Conservation (phyloP, 2,888 invertebrate species). For the Perdita meconis region DNA sequence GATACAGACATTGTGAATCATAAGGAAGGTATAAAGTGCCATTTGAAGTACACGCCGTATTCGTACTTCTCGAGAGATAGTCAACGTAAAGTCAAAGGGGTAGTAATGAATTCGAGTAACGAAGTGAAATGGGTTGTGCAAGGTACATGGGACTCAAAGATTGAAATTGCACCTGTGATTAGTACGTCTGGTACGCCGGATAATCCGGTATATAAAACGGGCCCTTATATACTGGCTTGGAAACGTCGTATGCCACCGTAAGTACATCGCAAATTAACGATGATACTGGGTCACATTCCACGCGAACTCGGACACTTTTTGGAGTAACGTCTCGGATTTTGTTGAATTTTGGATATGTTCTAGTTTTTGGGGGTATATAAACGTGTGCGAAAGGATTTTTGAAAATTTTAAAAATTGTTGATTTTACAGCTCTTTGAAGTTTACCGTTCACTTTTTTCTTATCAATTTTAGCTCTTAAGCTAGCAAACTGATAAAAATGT, state of each 20-base stretch:
- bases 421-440: too few relatives aligned
- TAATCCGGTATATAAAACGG: constrained; percentile 97
- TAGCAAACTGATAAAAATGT: too few relatives aligned
- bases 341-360: too few relatives aligned
- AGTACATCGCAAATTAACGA: constrained; percentile 78
- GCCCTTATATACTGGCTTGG: constrained; percentile 94
- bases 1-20: constrained; percentile 99
- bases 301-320: too few relatives aligned
- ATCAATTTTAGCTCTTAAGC: too few relatives aligned
- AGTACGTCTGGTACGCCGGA: constrained; percentile 88
- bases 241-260: constrained; percentile 91
- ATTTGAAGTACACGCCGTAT: constrained; percentile 98
- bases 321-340: too few relatives aligned
- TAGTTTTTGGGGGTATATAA: too few relatives aligned
- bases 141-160: constrained; percentile 97
- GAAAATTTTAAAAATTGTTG: too few relatives aligned
- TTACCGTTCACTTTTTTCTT: too few relatives aligned
- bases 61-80: constrained; percentile 99
- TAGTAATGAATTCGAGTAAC: constrained; percentile 89
- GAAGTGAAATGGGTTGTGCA: constrained; percentile 90
- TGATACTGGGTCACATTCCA: too few relatives aligned
- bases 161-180: constrained; percentile 96
- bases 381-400: too few relatives aligned
- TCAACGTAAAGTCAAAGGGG: constrained; percentile 95
- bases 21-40: constrained; percentile 95